Base-by-base conservation (phyloP, 2,888 invertebrate species). In the Lordiphosa fenestrarum region DNA sequence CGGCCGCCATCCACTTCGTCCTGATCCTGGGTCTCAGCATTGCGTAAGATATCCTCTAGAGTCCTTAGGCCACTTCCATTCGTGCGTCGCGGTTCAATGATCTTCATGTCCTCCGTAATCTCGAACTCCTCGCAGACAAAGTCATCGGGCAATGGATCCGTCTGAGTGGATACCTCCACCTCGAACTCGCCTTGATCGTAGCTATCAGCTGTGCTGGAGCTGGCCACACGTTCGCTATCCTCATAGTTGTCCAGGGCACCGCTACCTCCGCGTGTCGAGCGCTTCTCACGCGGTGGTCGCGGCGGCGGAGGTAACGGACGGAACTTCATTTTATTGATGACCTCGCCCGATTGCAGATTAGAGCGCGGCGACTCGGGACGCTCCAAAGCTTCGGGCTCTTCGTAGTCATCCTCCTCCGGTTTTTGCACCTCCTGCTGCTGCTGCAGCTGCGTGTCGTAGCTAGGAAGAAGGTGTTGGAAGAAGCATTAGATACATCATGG, bases 271-370 rank as follows among this genome's bases (percentile, higher is more conserved):
- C 86, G 76, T 21, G 80, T 25, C 0, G 87, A 86, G 19, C 89
- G 91, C 25, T 92, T 91, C 19, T 91, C 91, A 65, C 96, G 92
- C 0, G 95, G 95, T 36, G 96, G 96, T 57, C 96, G 91, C 2
- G 96, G 96, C 0, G 96, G 96, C 4, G 96, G 94, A 1, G 96
- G 96, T 68, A 96, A 88, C 0, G 96, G 96, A 66, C 96, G 91
- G 72, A 94, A 94, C 89, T 95, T 95, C 94, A 96, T 96, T 90
- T 94, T 95, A 78, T 92, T 94, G 2, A 96, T 91, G 40, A 95
- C 91, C 63, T 94, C 94, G 6, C 94, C 95, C 15, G 95, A 94
- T 64, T 94, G 92, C 44, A 95, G 89, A 53, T 95, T 89, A 80
- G 93, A 91, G 74, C 92, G 92, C 47, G 92, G 91, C 3, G 66